Base-by-base conservation (phyloP, 2,113 vertebrate genomes). In the Orientallactaga bullata region DNA sequence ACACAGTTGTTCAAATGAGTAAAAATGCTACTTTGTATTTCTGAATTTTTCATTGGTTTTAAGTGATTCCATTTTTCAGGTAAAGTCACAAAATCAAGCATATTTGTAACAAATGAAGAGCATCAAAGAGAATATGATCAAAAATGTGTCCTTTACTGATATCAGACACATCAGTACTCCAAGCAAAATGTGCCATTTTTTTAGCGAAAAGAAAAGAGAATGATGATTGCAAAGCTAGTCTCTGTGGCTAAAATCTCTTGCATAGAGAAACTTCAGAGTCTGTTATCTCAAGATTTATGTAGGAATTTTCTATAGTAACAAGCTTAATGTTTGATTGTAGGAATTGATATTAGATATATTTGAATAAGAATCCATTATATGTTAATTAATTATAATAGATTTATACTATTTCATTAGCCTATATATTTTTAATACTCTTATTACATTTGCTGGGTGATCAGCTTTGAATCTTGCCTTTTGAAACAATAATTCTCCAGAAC, bases 1-100 rank as follows among this genome's bases (percentile, higher is more conserved):
- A 88, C 78, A 17, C 35, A 91, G 92, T 5, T 2, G 85, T 96
- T 96, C 86, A 94, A 88, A 82, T 76, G n/a, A 89, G 42, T 91
- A 90, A 3, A 58, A 30, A 55, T 47, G 42, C 42, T 24, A 63
- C 61, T 23, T 24, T 23, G 61, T 24, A 23, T 63, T 24, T 63
- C 7, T 1, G 20, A 23, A 63, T 66, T 92, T 93, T 93, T 47
- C 20, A 74, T 79, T 32, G 79, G 4, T 68, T 92, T 85, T 85
- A 16, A 55, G 6, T 80, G 4, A 81, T 92, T 65, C 4, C 24
- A 81, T 1, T 51, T 80, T 87, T 69, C 7, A 88, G 17, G 18
- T 76, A 95, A 69, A 55, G 85, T 78, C 35, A 73, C 79, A 78
- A 73, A 18, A 69, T 68, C 15, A 77, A 35, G 11, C 61, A 76